Conservation (phyloP, 2,113 vertebrate species). For the Archocentrus centrarchus region DNA sequence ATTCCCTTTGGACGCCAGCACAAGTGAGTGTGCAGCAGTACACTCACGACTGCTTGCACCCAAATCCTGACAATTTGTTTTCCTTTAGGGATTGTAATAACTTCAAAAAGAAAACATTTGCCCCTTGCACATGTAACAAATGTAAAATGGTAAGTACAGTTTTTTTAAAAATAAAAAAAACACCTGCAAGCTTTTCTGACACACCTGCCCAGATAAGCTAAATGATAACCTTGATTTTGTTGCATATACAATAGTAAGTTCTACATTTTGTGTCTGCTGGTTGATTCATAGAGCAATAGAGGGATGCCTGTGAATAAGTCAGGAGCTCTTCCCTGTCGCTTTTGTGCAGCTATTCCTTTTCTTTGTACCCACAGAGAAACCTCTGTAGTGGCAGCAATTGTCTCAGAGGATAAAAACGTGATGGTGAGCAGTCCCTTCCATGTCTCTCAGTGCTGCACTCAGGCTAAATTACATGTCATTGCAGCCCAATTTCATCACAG, state of each 20-base stretch:
- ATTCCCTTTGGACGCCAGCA: neutral
- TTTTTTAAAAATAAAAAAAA: neutral
- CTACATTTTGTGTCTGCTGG: neutral
- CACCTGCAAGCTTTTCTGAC: neutral
- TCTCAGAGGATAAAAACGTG: slow-evolving; percentile 46
- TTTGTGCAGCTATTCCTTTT: neutral
- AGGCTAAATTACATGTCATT: slow-evolving; percentile 61
- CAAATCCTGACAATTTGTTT: slow-evolving; percentile 2
- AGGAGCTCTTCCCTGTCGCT: neutral
- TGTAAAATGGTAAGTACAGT: neutral
- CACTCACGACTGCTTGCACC: neutral
- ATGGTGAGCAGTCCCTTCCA: slow-evolving; percentile 37
- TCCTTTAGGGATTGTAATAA: neutral
- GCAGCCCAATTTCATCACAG: slow-evolving; percentile 70
- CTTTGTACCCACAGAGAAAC: slow-evolving; percentile 19
- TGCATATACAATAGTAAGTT: neutral
- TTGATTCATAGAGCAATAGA: slow-evolving; percentile 26
- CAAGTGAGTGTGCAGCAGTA: neutral
- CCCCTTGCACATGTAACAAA: neutral
- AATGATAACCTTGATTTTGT: neutral
- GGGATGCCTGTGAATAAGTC: slow-evolving; percentile 29
- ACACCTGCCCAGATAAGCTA: neutral
- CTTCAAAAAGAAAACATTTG: neutral
- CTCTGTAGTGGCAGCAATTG: slow-evolving; percentile 33
- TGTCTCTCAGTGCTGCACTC: slow-evolving; percentile 20